Evolutionary conservation across 2,888 invertebrate species (phyloP).

Genomic region (Pristionchus arcanus): DNA sequence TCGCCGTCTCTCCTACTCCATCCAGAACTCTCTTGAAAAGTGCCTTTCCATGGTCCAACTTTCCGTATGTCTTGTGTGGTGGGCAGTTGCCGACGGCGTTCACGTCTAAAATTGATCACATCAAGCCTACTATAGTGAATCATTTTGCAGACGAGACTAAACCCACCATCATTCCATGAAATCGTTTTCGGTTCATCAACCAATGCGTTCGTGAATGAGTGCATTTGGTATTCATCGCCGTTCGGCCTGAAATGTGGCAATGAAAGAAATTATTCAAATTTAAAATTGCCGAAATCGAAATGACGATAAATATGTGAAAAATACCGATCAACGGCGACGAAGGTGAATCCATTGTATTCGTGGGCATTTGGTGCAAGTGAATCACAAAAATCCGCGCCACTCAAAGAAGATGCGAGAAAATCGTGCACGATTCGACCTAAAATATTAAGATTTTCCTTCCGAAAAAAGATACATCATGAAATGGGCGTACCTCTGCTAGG

Average conservation of each 20-base stretch:
- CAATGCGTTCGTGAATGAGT: conserved; percentile 33
- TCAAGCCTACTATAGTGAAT: no score
- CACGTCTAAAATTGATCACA: neutral
- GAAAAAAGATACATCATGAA: no score
- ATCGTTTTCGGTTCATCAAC: neutral
- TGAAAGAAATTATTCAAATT: neutral
- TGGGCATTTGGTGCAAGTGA: neutral
- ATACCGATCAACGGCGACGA: conserved; percentile 39
- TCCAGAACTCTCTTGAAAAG: neutral
- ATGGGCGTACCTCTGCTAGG: conserved; percentile 34
- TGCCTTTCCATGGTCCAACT: neutral
- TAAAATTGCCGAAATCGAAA: neutral
- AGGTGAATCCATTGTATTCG: conserved; percentile 51
- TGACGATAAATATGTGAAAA: neutral
- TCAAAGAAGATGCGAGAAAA: neutral
- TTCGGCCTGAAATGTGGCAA: neutral
- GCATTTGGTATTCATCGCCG: conserved; percentile 19
- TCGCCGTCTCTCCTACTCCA: neutral
- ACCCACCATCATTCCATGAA: neutral
- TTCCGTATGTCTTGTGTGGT: conserved; percentile 11
- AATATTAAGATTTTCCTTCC: no score
- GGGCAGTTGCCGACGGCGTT: conserved; percentile 40
- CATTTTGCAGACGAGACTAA: neutral
- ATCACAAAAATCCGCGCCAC: neutral
- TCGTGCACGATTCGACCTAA: conserved; percentile 29